Percentiles rank a stretch among this genome's conserved stretches.
Evolutionary conservation across 2,797 vertebrate genomes (phyloP).

Genomic region (Myripristis jacobus): DNA sequence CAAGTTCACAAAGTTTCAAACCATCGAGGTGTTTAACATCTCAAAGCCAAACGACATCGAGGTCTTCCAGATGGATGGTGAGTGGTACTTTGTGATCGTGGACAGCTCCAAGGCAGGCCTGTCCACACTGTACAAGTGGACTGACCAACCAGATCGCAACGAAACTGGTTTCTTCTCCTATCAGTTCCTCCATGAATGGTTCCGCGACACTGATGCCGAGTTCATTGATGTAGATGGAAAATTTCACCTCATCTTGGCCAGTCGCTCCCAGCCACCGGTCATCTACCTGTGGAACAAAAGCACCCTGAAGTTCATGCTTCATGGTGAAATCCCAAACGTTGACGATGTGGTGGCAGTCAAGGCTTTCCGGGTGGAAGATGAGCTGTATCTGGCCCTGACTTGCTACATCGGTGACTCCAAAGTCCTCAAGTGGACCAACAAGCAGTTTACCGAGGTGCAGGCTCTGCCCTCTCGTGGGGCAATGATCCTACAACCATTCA

Average conservation of each 20-base stretch:
- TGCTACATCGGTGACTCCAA: slow-evolving; percentile 98
- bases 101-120: slow-evolving; percentile 98
- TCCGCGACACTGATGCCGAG: slow-evolving; percentile 94
- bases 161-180: slow-evolving; percentile 95
- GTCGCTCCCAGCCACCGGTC: slow-evolving; percentile 92
- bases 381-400: slow-evolving; percentile 91
- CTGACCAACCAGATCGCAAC: slow-evolving; percentile 77
- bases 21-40: slow-evolving; percentile 94
- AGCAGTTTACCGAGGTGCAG: slow-evolving; percentile 93
- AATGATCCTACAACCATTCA: slow-evolving; percentile 95
- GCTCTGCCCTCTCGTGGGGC: slow-evolving; percentile 95
- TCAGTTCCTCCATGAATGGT: slow-evolving; percentile 97
- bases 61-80: slow-evolving; percentile 91
- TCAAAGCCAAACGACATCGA: slow-evolving; percentile 98
- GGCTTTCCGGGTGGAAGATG: slow-evolving; percentile 88
- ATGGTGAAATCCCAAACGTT: slow-evolving; percentile 90
- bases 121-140: slow-evolving; percentile 97
- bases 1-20: slow-evolving; percentile 96
- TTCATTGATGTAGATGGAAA: slow-evolving; percentile 91
- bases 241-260: slow-evolving; percentile 90
- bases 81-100: slow-evolving; percentile 94
- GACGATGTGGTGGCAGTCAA: slow-evolving; percentile 95
- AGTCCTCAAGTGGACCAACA: slow-evolving; percentile 92
- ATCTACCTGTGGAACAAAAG: slow-evolving; percentile 96
- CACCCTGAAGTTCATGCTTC: slow-evolving; percentile 90